These are phyloP conservation scores for Platerodrilus igneus DNA, from an alignment of 2,888 invertebrate genomes.

Conservation along the genomic window DNA sequence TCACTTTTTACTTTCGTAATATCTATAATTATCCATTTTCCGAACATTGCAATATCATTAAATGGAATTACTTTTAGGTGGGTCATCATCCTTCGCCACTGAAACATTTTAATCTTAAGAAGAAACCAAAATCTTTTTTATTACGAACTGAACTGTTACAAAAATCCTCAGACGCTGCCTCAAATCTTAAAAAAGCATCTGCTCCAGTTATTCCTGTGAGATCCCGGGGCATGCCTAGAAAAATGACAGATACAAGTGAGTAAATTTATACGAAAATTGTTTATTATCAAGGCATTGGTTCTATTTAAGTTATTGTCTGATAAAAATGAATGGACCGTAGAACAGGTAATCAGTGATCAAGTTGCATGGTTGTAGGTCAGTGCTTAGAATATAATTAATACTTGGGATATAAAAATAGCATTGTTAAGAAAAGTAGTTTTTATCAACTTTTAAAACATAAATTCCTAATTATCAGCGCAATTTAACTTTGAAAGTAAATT, in stretches of 20 bases:
- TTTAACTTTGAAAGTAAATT: too few relatives aligned
- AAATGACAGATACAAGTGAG: constrained; percentile 94
- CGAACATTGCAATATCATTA: too few relatives aligned
- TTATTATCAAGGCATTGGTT: too few relatives aligned
- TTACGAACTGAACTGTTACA: constrained; percentile 84
- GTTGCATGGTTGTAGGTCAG: too few relatives aligned
- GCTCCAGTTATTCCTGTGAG: constrained; percentile 86
- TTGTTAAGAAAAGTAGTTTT: too few relatives aligned
- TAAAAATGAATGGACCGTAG: too few relatives aligned
- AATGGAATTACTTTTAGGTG: constrained; percentile 57
- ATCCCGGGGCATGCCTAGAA: constrained; percentile 84
- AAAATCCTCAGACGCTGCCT: constrained; percentile 86
- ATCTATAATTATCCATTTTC: not conserved
- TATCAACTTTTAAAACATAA: too few relatives aligned
- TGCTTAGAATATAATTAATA: too few relatives aligned
- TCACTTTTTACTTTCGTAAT: not conserved
- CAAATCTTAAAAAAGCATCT: constrained; percentile 81
- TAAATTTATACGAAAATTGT: constrained; percentile 13
- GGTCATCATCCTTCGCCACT: constrained; percentile 77
- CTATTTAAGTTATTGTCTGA: too few relatives aligned
- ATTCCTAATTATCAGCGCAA: too few relatives aligned
- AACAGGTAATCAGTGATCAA: too few relatives aligned
- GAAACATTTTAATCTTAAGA: constrained; percentile 88
- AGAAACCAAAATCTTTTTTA: constrained; percentile 92
- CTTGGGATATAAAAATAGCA: too few relatives aligned